Conservation (phyloP, 2,888 invertebrate species). For the Acrocyrtus sp. region DNA sequence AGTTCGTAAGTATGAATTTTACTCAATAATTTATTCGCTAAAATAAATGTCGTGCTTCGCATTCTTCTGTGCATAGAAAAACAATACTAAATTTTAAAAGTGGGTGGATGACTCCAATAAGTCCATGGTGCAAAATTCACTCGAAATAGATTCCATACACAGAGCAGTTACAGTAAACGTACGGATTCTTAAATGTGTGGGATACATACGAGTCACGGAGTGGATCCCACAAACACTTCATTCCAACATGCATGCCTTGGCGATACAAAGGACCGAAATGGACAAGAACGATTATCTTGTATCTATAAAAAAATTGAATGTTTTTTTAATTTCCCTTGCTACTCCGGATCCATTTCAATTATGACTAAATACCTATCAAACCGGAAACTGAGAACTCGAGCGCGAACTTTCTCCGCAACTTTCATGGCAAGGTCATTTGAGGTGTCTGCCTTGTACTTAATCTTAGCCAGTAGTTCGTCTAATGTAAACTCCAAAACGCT, state of each 20-base stretch:
- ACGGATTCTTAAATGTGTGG: conserved; percentile 73
- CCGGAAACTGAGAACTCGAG: conserved; percentile 73
- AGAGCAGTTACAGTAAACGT: conserved; percentile 73
- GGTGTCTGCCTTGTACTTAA: conserved; percentile 73
- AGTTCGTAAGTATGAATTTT: too few species aligned
- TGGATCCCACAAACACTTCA: conserved; percentile 77
- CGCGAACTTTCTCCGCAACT: conserved; percentile 72
- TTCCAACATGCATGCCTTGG: conserved; percentile 73
- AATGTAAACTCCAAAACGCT: conserved; percentile 72
- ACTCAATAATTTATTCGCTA: too few species aligned
- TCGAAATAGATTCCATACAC: conserved; percentile 79
- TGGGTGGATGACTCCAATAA: too few species aligned
- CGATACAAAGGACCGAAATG: conserved; percentile 76
- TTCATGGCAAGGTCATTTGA: conserved; percentile 71
- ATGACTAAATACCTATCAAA: conserved; percentile 73
- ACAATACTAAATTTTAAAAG: too few species aligned
- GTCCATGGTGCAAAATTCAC: too few species aligned
- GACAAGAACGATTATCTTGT: conserved; percentile 74
- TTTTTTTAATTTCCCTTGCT: too few species aligned
- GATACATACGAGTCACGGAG: conserved; percentile 74
- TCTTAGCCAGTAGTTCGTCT: conserved; percentile 71
- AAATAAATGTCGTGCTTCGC: too few species aligned
- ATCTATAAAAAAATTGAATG: conserved; percentile 70
- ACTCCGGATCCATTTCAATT: too few species aligned
- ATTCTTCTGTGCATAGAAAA: too few species aligned